These are phyloP conservation scores for Synergus laeviventris DNA, from an alignment of 2,888 invertebrate species.

Conservation along the genomic window DNA sequence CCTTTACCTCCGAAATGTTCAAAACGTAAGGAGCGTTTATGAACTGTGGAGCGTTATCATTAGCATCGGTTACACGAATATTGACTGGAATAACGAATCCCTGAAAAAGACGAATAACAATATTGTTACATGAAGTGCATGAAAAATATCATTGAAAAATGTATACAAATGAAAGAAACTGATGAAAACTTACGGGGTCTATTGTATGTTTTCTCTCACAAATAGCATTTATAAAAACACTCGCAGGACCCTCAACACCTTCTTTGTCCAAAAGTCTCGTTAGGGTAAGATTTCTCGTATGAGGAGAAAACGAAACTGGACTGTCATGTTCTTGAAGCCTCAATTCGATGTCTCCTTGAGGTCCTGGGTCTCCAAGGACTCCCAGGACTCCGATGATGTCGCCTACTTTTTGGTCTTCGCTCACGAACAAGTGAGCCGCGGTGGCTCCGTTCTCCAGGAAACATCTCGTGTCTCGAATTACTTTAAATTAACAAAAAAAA, in stretches of 20 bases:
- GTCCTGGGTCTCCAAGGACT: conserved; percentile 88
- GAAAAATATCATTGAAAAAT: neutral
- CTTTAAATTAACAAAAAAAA: conserved; percentile 71
- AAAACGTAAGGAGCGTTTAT: conserved; percentile 88
- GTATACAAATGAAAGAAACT: neutral
- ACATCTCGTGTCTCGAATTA: conserved; percentile 89
- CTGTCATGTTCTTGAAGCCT: conserved; percentile 88
- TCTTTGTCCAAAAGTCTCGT: conserved; percentile 89
- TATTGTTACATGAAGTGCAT: neutral
- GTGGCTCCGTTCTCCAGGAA: conserved; percentile 94
- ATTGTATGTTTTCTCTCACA: conserved; percentile 88
- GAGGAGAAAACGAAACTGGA: conserved; percentile 86
- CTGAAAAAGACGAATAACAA: conserved; percentile 71
- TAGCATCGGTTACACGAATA: conserved; percentile 92
- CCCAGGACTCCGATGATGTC: conserved; percentile 87
- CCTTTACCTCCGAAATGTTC: conserved; percentile 89
- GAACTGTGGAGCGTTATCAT: conserved; percentile 93
- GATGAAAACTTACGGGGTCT: conserved; percentile 82
- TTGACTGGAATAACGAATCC: conserved; percentile 89
- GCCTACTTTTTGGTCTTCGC: conserved; percentile 89
- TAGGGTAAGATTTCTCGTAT: conserved; percentile 88
- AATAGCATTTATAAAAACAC: conserved; percentile 90
- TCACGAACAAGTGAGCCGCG: conserved; percentile 89
- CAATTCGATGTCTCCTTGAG: conserved; percentile 87
- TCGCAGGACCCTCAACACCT: conserved; percentile 88